Base-by-base conservation (phyloP, 2,113 vertebrate species). In the Amphilophus citrinellus region DNA sequence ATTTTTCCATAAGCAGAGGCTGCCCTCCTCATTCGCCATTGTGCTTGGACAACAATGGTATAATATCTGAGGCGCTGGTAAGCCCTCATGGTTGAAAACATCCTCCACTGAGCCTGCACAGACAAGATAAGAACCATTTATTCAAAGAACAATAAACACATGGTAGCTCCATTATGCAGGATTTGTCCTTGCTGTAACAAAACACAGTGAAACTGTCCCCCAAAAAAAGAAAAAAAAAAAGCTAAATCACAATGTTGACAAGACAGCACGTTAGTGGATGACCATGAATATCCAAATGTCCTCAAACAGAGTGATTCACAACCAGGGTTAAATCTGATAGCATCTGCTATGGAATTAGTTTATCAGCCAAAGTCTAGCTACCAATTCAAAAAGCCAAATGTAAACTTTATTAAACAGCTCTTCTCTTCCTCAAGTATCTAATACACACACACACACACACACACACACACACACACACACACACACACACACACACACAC, bases 401-500 rank as follows among this genome's bases (percentile, higher is more conserved):
- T 20, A 47, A 47, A 53, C 0, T 53, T 71, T 18, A 24, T 71
- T 17, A 71, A 71, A 53, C 44, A 50, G 14, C 9, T 30, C 24
- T 77, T 61, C 61, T 35, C 35, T 47, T 22, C 10, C 10, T 18
- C 7, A 13, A 4, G 1, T 15, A 18, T 9, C 4, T 18, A 56
- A 50, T 1, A 44, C 11, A 1, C 76, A 98, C 98, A 1, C 76
- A 98, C 98, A 1, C 76, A 98, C 98, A 1, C 76, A 98, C 98
- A 1, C 76, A 98, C 98, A 1, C 76, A 98, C 98, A 1, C 76
- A 98, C 98, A 1, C 76, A 98, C 98, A 1, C 76, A 98, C 98
- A 1, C 76, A 98, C 98, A 1, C 76, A 98, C 98, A 1, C 76
- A 98, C 98, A 1, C 76, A 98, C 98, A 1, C 76, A 98, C 98